These are phyloP conservation scores for Acromyrmex charruanus DNA, from an alignment of 1,140 invertebrate species.

Conservation along the genomic window DNA sequence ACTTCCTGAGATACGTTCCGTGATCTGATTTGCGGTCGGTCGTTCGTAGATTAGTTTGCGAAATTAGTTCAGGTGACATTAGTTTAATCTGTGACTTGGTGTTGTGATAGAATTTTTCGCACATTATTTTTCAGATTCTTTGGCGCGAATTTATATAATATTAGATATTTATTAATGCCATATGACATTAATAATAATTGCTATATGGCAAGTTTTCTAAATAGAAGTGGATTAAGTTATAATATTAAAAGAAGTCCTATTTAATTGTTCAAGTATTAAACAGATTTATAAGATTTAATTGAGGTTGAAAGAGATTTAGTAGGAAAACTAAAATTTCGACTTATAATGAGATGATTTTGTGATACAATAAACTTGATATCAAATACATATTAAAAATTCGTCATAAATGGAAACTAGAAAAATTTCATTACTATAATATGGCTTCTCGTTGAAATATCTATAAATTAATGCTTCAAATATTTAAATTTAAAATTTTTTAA, in stretches of 20 bases:
- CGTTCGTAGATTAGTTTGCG: slow-evolving; percentile 2
- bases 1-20: slow-evolving; percentile 37
- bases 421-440: neutral
- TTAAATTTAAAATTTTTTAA: neutral
- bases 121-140: neutral
- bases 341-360: neutral
- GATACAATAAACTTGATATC: neutral
- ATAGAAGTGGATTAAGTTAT: no score
- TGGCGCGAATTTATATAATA: neutral
- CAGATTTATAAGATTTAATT: no score
- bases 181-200: no score
- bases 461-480: neutral
- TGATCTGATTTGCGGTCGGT: slow-evolving; percentile 53
- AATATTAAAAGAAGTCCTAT: no score
- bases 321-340: no score
- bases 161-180: neutral
- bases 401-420: neutral
- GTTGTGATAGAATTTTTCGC: neutral
- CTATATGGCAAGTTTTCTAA: no score
- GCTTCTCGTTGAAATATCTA: neutral
- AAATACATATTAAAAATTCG: neutral
- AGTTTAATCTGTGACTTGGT: neutral
- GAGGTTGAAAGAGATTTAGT: no score
- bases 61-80: neutral
- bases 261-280: no score